phyloP scores from a whole-genome alignment of 2,113 vertebrate genomes.

The Ammodytes dubius region DNA sequence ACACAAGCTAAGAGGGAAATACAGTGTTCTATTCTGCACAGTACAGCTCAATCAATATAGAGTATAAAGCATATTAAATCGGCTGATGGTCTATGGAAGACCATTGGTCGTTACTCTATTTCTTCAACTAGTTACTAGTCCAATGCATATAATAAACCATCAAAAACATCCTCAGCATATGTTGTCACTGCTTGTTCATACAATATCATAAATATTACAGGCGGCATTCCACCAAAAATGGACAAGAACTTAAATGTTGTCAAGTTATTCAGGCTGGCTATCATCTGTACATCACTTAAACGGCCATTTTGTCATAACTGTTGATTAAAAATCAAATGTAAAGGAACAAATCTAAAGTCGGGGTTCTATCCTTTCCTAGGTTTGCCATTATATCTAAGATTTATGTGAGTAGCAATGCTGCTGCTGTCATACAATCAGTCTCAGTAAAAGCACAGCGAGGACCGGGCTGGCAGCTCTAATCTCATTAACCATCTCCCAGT shows the following conservation, averaged over 20 bases:
- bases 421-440: conserved; percentile 2
- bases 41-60: not conserved
- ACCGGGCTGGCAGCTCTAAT: conserved; percentile 40
- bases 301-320: not conserved
- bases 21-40: not conserved
- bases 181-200: not conserved
- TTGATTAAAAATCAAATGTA: not conserved
- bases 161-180: not conserved
- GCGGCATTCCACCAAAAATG: not conserved
- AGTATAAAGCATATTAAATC: not conserved
- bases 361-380: no score
- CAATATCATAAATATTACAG: not conserved
- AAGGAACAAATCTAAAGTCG: not conserved
- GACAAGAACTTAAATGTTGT: not conserved
- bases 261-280: not conserved
- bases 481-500: conserved; percentile 48
- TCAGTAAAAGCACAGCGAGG: conserved; percentile 31
- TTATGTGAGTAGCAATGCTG: not conserved
- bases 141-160: not conserved
- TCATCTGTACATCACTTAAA: not conserved
- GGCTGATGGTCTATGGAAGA: not conserved
- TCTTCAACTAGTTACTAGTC: not conserved
- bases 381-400: not conserved
- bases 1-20: not conserved
- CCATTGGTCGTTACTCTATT: not conserved